Evolutionary conservation across 2,113 vertebrate genomes (phyloP).

Genomic region (Ameiurus melas): DNA sequence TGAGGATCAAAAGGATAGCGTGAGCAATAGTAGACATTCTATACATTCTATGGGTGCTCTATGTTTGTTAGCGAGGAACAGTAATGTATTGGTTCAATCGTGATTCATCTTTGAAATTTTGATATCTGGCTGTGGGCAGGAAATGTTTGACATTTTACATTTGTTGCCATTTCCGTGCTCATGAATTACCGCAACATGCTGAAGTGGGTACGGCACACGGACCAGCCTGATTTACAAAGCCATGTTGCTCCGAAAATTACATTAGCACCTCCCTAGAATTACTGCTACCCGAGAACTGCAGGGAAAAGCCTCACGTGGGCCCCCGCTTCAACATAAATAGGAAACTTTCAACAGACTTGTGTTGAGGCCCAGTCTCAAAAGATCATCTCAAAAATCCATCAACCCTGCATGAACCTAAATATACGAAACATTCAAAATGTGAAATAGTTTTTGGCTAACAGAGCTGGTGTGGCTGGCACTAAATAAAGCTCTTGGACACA

Average conservation of each 20-base stretch:
- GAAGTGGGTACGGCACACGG: not conserved
- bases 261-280: not conserved
- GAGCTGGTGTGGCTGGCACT: not conserved
- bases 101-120: not conserved
- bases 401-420: not conserved
- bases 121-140: not conserved
- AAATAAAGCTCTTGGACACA: not conserved
- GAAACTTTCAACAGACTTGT: not conserved
- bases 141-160: not conserved
- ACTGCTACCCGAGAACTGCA: not conserved
- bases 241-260: not conserved
- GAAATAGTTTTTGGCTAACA: not conserved
- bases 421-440: not conserved
- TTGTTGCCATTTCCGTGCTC: not conserved
- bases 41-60: too few relatives aligned
- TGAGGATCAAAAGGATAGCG: not conserved
- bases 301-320: not conserved
- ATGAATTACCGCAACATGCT: not conserved
- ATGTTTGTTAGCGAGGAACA: too few relatives aligned
- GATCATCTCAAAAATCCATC: not conserved
- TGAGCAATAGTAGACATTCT: not conserved
- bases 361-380: not conserved
- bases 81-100: too few relatives aligned
- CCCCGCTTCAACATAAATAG: not conserved
- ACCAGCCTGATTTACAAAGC: not conserved